Conservation (phyloP, 2,113 vertebrate genomes). For the Opisthocomus hoazin region DNA sequence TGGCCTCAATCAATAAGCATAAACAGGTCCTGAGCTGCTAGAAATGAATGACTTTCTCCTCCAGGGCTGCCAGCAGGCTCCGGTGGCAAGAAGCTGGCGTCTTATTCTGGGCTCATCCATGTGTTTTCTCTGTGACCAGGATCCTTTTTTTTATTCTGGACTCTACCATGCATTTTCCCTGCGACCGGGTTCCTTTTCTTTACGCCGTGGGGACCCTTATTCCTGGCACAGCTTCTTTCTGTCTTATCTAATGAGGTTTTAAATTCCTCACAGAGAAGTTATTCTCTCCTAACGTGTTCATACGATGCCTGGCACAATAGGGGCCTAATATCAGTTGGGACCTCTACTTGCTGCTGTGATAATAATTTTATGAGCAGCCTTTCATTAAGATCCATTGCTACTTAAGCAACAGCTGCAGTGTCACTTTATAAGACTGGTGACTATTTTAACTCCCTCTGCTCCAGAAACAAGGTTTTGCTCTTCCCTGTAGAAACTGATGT, state of each 20-base stretch:
- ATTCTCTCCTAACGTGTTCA: background rate
- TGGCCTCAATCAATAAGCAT: background rate
- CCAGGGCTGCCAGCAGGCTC: background rate
- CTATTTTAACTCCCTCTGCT: slow-evolving; percentile 10
- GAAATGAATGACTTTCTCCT: background rate
- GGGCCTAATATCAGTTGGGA: background rate
- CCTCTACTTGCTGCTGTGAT: background rate
- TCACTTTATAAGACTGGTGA: background rate
- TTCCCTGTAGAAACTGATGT: background rate
- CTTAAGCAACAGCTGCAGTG: slow-evolving; percentile 26
- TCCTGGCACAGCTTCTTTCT: background rate
- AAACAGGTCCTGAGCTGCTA: background rate
- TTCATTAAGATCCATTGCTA: slow-evolving; percentile 27
- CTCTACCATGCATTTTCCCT: background rate
- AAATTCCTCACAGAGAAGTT: background rate
- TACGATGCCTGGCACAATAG: background rate
- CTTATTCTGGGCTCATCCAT: background rate
- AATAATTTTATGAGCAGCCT: slow-evolving; percentile 29
- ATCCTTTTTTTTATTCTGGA: background rate
- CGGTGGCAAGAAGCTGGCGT: background rate
- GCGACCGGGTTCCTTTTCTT: background rate
- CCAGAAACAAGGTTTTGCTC: background rate
- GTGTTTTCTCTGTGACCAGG: background rate
- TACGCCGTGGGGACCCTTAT: background rate
- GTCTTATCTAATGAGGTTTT: slow-evolving; percentile 1